Percentiles rank a stretch among this genome's conserved stretches.
Evolutionary conservation across 1,140 invertebrate species (phyloP).

Genomic region (Brachionus angularis): DNA sequence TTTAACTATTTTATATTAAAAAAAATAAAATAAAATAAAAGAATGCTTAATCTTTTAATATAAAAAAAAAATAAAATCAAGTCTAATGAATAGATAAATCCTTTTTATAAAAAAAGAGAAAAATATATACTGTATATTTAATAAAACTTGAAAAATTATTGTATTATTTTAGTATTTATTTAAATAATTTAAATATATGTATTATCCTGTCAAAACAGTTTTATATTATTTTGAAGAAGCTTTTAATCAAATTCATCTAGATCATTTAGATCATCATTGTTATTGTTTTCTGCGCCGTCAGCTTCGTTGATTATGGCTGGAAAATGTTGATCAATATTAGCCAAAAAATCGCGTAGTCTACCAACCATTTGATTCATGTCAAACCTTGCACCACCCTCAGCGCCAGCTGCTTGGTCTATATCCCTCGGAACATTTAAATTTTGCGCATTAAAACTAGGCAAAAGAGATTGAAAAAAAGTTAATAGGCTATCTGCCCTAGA

Average conservation of each 20-base stretch:
- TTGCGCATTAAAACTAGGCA: conserved; percentile 62
- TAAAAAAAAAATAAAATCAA: too few species aligned
- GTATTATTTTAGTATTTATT: background rate
- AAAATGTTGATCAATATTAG: conserved; percentile 25
- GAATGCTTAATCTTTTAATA: too few species aligned
- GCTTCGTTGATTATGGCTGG: too few species aligned
- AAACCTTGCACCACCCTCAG: background rate
- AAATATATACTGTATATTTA: too few species aligned
- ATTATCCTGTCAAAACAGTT: too few species aligned
- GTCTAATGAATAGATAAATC: too few species aligned
- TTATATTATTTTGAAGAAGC: too few species aligned
- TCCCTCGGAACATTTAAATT: background rate
- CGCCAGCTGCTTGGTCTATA: background rate
- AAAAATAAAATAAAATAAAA: too few species aligned
- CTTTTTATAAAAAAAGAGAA: too few species aligned
- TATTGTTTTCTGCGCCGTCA: background rate
- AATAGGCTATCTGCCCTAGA: conserved; percentile 51
- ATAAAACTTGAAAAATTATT: too few species aligned
- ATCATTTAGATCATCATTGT: background rate
- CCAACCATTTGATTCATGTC: conserved; percentile 41
- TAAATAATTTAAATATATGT: background rate
- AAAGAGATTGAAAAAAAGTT: conserved; percentile 66
- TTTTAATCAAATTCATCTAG: conserved; percentile 27
- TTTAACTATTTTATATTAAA: too few species aligned
- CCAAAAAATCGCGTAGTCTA: conserved; percentile 27